Evolutionary conservation across 1,140 invertebrate genomes (phyloP).

Genomic region (Acromyrmex echinatior): DNA sequence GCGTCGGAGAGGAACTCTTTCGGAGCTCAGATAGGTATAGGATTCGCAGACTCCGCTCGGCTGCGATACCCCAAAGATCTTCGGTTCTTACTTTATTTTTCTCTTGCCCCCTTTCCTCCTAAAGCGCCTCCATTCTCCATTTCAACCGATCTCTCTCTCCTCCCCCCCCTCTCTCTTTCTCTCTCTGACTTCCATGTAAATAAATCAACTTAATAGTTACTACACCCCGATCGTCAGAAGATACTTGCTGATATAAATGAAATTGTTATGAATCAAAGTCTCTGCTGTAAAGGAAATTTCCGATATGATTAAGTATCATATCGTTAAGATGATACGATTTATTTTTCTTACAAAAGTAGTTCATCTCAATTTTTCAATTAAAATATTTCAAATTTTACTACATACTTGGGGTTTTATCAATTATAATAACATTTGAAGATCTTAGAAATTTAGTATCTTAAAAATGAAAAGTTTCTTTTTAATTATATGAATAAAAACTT

Average conservation of each 20-base stretch:
- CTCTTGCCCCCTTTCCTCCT: not conserved
- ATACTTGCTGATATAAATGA: not conserved
- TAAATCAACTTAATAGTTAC: conserved; percentile 17
- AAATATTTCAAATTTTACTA: not conserved
- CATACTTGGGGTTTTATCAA: not conserved
- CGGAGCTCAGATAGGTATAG: conserved; percentile 30
- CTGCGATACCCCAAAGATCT: conserved; percentile 36
- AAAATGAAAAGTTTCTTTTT: not conserved
- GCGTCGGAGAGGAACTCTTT: conserved; percentile 58
- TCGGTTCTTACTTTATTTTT: conserved; percentile 36
- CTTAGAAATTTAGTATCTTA: not conserved
- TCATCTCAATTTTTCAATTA: not conserved
- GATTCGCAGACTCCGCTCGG: not conserved
- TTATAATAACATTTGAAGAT: not conserved
- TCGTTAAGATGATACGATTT: not conserved
- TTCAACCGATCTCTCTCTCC: conserved; percentile 3
- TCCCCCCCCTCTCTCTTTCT: not conserved
- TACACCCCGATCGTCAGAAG: not conserved
- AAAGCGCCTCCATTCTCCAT: conserved; percentile 12
- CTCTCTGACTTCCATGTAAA: conserved; percentile 5
- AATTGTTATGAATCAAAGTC: conserved; percentile 23
- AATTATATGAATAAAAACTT: not conserved
- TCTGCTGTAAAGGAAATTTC: not conserved
- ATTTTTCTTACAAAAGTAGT: not conserved
- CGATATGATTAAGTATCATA: not conserved